Evolutionary conservation across 2,113 vertebrate genomes (phyloP).

Genomic region (Thermophis baileyi): DNA sequence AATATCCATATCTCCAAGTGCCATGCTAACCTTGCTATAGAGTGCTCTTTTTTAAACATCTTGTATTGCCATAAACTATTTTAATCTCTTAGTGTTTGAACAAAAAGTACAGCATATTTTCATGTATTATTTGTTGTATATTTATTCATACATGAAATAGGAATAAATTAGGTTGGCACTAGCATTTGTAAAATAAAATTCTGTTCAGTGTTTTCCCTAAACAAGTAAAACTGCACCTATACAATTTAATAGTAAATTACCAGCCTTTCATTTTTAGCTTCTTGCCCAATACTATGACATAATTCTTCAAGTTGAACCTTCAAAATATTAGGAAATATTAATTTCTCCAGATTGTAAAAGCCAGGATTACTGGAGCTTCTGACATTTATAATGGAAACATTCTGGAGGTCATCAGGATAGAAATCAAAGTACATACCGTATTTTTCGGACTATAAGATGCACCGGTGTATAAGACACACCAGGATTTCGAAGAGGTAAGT

Average conservation of each 20-base stretch:
- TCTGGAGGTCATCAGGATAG: background rate
- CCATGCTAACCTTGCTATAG: background rate
- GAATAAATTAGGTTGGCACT: background rate
- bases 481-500: too few relatives aligned
- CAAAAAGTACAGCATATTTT: background rate
- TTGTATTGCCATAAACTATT: background rate
- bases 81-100: background rate
- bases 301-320: background rate
- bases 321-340: background rate
- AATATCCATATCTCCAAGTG: background rate
- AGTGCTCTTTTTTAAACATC: background rate
- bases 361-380: background rate
- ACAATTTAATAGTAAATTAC: background rate
- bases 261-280: background rate
- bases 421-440: background rate
- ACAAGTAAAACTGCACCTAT: background rate
- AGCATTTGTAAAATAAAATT: background rate
- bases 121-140: background rate
- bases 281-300: background rate
- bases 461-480: too few relatives aligned
- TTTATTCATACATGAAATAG: background rate
- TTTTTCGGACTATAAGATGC: too few relatives aligned
- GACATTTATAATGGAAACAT: background rate
- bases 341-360: background rate
- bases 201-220: background rate